Evolutionary conservation across 2,113 vertebrate genomes (phyloP).

Genomic region (Protobothrops flavoviridis): DNA sequence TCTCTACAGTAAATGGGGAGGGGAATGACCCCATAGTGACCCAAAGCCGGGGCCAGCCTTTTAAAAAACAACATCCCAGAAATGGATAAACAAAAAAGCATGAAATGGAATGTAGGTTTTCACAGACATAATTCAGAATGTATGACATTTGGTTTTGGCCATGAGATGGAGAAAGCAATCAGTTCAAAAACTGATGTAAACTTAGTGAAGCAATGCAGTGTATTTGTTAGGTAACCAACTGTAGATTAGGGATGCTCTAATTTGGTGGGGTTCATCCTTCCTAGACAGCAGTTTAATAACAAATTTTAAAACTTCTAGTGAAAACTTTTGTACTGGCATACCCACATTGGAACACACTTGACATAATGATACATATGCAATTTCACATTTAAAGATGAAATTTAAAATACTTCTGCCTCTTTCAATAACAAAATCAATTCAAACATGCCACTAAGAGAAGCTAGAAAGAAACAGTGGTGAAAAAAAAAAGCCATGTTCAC

Average conservation of each 20-base stretch:
- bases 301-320: background rate
- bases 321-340: background rate
- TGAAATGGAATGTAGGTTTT: background rate
- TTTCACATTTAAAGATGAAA: background rate
- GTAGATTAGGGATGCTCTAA: background rate
- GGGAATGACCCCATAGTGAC: background rate
- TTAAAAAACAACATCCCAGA: background rate
- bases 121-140: background rate
- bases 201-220: background rate
- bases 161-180: background rate
- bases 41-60: background rate
- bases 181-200: conserved; percentile 4
- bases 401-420: background rate
- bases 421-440: background rate
- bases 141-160: background rate
- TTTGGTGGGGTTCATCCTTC: background rate
- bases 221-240: background rate
- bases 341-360: background rate
- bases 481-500: background rate
- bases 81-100: background rate
- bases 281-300: background rate
- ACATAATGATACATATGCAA: background rate
- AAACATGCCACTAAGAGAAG: background rate
- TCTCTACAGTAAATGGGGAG: background rate
- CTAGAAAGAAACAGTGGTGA: background rate